Conservation (phyloP, 1,140 invertebrate species). For the Euwallacea similis region DNA sequence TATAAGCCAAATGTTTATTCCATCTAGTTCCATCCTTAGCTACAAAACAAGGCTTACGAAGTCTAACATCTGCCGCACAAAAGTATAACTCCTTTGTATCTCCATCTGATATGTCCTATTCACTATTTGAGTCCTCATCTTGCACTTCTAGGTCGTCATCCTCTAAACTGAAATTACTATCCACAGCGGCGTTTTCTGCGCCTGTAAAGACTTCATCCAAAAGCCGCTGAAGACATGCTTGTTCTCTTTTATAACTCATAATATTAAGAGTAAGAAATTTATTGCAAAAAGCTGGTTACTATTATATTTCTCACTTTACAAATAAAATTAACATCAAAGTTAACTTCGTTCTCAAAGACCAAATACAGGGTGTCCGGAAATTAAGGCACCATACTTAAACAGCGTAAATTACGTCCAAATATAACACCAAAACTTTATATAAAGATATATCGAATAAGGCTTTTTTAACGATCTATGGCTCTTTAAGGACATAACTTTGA, state of each 20-base stretch:
- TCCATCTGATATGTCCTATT: background rate
- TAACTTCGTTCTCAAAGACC: background rate
- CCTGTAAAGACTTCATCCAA: background rate
- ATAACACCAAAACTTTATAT: too few species aligned
- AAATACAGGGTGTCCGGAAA: too few species aligned
- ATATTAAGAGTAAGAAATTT: background rate
- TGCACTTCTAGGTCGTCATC: background rate
- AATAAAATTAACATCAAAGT: background rate
- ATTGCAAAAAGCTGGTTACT: background rate
- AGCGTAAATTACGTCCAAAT: too few species aligned
- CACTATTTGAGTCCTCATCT: slow-evolving; percentile 2
- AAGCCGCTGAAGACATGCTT: too few species aligned
- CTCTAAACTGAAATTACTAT: background rate
- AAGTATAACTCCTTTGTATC: background rate
- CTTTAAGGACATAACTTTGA: too few species aligned
- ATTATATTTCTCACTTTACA: background rate
- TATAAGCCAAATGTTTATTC: too few species aligned
- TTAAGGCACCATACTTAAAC: too few species aligned
- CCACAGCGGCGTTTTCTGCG: background rate
- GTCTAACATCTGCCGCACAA: background rate
- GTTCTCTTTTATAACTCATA: background rate
- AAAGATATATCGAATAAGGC: too few species aligned
- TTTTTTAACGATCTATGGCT: too few species aligned
- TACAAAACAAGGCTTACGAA: background rate
- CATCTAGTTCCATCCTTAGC: too few species aligned